These are phyloP conservation scores for Rhynchophorus ferrugineus DNA, from an alignment of 1,140 invertebrate species.

Conservation along the genomic window DNA sequence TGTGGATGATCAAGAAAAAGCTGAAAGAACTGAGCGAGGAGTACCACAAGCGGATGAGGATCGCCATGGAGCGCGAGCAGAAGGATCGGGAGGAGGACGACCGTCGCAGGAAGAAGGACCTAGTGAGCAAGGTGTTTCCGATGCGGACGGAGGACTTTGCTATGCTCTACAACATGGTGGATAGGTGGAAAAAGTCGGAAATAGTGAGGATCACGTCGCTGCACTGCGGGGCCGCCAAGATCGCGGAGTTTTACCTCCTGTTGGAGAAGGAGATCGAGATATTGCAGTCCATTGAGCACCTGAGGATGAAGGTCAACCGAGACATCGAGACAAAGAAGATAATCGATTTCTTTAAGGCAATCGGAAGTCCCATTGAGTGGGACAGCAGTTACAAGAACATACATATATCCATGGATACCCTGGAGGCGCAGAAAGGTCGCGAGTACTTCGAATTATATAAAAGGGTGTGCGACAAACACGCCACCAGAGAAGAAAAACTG, in stretches of 20 bases:
- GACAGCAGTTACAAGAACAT: constrained; percentile 48
- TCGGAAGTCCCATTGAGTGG: constrained; percentile 56
- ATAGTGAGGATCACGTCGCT: constrained; percentile 48
- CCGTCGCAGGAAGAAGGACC: constrained; percentile 45
- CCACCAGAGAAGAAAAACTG: constrained; percentile 47
- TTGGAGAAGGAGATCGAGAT: constrained; percentile 58
- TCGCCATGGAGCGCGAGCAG: constrained; percentile 45
- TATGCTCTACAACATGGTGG: constrained; percentile 54
- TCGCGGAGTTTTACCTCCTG: constrained; percentile 52
- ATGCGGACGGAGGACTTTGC: constrained; percentile 54
- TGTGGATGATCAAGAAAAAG: constrained; percentile 35
- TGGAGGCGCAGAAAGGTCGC: constrained; percentile 56
- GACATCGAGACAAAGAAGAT: constrained; percentile 47
- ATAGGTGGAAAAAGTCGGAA: constrained; percentile 55
- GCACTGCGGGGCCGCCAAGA: constrained; percentile 50
- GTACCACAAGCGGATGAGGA: constrained; percentile 44
- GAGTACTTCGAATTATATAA: constrained; percentile 53
- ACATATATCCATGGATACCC: constrained; percentile 53
- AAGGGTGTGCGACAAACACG: constrained; percentile 43
- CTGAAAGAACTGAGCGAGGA: constrained; percentile 38
- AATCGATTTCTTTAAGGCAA: constrained; percentile 50
- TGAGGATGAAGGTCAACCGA: constrained; percentile 48
- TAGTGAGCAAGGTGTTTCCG: constrained; percentile 52
- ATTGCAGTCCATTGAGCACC: constrained; percentile 52
- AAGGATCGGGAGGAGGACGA: constrained; percentile 43